Evolutionary conservation across 2,888 invertebrate species (phyloP), one percentile per base, ranked within the genome.

Genomic region (Hypercompe scribonia): DNA sequence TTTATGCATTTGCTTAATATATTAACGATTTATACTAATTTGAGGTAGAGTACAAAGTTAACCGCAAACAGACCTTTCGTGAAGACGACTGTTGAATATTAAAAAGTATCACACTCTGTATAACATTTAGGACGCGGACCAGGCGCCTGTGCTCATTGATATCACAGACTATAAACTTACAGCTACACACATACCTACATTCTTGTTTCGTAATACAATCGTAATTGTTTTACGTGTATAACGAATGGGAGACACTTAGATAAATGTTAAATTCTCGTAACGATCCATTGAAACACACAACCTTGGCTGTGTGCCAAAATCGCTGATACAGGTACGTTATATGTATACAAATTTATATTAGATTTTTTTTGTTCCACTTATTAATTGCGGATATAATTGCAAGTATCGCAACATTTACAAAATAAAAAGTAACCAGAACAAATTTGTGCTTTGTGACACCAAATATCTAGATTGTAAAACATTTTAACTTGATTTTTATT

Each of bases 221-320:
- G 75, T 80, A 78, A 82, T 79, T 78, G 78, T 83, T 71, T 81
- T 67, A 78, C 75, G 78, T 80, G 78, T 83, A 72, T 83, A 84
- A 74, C 80, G 80, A 82, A 84, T 87, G 81, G 75, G 79, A 81
- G 80, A 77, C 81, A 84, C 83, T 84, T 79, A 82, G 81, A 87
- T 84, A 86, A 85, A 87, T 84, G 86, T 84, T 87, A 85, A 75
- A 89, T 85, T 80, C 79, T 80, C 81, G 85, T 89, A 92, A 92
- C 87, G 90, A 91, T 88, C 87, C 86, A 89, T 90, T 91, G 87
- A 92, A 89, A 90, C 86, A 87, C 87, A 87, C 79, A 92, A 87
- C 91, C 90, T 92, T 93, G 93, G 93, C 89, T 72, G 75, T 71
- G 83, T 77, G 92, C 93, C 93, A 93, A 90, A 86, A 82, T 82